A percentile compares a stretch with the other conserved stretches of the same genome.
phyloP scores from a whole-genome alignment of 1,140 invertebrate genomes.

The Aphelenchoides fujianensis region DNA sequence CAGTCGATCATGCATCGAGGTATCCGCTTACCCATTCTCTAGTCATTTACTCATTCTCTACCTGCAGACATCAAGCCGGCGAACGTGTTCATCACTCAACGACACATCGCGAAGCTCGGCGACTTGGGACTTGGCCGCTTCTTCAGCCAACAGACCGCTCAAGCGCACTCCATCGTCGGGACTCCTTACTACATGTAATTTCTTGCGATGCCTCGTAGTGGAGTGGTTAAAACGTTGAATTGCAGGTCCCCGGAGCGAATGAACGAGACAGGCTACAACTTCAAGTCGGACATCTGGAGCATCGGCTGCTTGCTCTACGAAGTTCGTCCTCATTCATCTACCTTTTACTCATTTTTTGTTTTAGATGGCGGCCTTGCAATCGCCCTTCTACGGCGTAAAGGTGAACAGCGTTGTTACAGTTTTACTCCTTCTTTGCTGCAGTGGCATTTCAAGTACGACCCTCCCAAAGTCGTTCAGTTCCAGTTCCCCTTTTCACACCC shows the following conservation, averaged over 20 bases:
- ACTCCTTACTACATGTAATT: slow-evolving; percentile 76
- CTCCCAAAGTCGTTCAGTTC: too few species aligned
- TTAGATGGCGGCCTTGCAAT: slow-evolving; percentile 72
- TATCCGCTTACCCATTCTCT: too few species aligned
- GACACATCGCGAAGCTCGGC: slow-evolving; percentile 75
- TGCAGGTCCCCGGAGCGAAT: slow-evolving; percentile 73
- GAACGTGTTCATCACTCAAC: slow-evolving; percentile 75
- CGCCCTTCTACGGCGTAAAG: slow-evolving; percentile 72
- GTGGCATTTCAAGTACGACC: too few species aligned
- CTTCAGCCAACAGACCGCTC: slow-evolving; percentile 69
- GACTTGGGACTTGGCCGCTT: slow-evolving; percentile 74
- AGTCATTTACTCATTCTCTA: too few species aligned
- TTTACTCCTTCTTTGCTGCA: too few species aligned
- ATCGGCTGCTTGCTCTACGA: slow-evolving; percentile 77
- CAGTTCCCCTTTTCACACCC: too few species aligned
- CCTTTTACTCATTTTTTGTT: background rate
- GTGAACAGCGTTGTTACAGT: too few species aligned
- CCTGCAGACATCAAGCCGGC: slow-evolving; percentile 75
- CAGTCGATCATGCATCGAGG: slow-evolving; percentile 73
- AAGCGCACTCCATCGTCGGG: slow-evolving; percentile 74
- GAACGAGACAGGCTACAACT: slow-evolving; percentile 74
- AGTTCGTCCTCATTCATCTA: slow-evolving; percentile 60
- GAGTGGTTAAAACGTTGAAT: background rate
- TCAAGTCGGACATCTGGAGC: slow-evolving; percentile 79
- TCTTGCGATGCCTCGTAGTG: too few species aligned